phyloP scores from a whole-genome alignment of 2,113 vertebrate species.

The Apteryx owenii region DNA sequence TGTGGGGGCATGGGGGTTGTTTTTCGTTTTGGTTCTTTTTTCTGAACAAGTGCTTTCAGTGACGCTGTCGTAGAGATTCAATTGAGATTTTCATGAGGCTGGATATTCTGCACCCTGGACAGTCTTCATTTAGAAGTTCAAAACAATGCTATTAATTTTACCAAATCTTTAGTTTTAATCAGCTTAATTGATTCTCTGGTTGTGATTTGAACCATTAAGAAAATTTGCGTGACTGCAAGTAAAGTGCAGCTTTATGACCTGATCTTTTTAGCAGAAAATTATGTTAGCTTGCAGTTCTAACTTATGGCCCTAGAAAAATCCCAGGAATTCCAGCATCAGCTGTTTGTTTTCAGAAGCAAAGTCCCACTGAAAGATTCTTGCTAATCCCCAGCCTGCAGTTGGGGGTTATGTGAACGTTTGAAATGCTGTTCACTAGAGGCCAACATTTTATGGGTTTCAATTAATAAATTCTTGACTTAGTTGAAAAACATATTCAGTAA shows the following conservation, averaged over 20 bases:
- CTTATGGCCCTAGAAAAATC: conserved; percentile 70
- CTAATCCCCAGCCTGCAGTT: conserved; percentile 69
- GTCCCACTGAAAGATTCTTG: conserved; percentile 75
- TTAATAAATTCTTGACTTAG: not conserved
- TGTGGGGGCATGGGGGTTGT: not conserved
- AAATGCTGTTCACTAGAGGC: conserved; percentile 53
- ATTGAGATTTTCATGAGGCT: not conserved
- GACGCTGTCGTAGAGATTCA: not conserved
- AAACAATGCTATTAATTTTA: not conserved
- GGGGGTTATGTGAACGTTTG: conserved; percentile 71
- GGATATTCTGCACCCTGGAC: not conserved
- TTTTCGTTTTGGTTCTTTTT: not conserved
- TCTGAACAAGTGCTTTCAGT: conserved; percentile 40
- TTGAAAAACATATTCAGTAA: conserved; percentile 4
- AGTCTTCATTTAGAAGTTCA: not conserved
- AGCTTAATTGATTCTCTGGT: not conserved
- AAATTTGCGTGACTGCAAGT: not conserved
- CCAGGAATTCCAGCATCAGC: conserved; percentile 77
- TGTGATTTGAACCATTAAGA: not conserved
- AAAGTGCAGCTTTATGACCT: not conserved
- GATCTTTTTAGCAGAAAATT: conserved; percentile 52
- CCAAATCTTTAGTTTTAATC: not conserved
- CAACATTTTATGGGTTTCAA: conserved; percentile 31
- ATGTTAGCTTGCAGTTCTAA: conserved; percentile 60
- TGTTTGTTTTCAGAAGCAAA: conserved; percentile 78